phyloP scores from a whole-genome alignment of 1,140 invertebrate genomes.

The Bombus waltoni region DNA sequence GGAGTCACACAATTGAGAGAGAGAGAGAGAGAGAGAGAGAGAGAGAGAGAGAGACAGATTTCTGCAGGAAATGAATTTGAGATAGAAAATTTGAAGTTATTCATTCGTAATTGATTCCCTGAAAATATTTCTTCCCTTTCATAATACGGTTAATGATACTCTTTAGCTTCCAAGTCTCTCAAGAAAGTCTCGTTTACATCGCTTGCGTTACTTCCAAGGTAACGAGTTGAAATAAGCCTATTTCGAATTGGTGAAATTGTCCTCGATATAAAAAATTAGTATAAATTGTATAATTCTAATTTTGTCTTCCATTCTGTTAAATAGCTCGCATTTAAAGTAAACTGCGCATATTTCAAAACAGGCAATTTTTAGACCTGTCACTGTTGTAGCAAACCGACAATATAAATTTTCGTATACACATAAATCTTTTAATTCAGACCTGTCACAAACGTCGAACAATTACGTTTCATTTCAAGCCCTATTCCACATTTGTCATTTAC shows the following conservation, averaged over 20 bases:
- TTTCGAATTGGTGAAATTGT: neutral
- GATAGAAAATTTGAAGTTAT: neutral
- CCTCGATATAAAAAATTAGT: no score
- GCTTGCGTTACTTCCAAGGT: no score
- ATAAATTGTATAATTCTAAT: neutral
- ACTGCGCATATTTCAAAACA: neutral
- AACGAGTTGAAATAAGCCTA: neutral
- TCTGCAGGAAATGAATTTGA: neutral
- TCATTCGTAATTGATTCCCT: no score
- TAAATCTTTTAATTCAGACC: neutral
- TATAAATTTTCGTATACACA: neutral
- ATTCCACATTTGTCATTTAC: slow-evolving; percentile 2
- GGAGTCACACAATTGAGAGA: no score
- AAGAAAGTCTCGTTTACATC: no score
- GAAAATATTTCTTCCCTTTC: neutral
- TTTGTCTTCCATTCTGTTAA: neutral
- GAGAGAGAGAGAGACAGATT: no score
- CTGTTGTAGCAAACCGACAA: neutral
- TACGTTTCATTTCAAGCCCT: neutral
- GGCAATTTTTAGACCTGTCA: neutral
- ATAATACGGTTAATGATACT: neutral
- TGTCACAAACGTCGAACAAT: neutral
- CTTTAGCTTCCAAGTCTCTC: no score
- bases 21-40: no score
- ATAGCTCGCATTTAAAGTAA: neutral